Conservation (phyloP, 2,113 vertebrate species). For the Perca fluviatilis region DNA sequence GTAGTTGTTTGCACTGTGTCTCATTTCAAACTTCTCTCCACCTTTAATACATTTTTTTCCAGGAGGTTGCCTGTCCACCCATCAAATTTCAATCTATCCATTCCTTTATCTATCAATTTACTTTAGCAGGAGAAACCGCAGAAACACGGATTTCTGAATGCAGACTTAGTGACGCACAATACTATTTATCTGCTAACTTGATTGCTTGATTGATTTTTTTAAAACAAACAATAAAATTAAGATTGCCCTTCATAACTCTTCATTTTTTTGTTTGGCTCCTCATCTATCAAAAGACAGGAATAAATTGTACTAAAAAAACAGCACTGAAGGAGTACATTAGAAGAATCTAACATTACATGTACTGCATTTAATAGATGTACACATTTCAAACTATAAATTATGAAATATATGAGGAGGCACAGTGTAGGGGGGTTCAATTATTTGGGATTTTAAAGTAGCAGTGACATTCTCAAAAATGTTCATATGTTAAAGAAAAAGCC, state of each 20-base stretch:
- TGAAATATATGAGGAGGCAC: background rate
- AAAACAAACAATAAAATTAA: background rate
- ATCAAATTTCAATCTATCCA: background rate
- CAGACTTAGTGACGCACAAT: slow-evolving; percentile 10
- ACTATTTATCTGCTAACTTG: slow-evolving; percentile 8
- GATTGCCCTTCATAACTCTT: slow-evolving; percentile 3
- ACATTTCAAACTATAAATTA: background rate
- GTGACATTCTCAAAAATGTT: background rate
- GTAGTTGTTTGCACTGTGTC: slow-evolving; percentile 41
- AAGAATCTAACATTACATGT: background rate
- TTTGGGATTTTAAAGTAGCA: background rate
- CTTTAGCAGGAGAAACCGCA: background rate
- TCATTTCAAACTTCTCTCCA: slow-evolving; percentile 38
- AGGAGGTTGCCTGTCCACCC: slow-evolving; percentile 4
- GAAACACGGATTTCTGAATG: background rate
- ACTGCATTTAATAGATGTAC: background rate
- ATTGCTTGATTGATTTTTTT: slow-evolving; percentile 40
- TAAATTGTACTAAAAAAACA: background rate
- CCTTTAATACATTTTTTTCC: slow-evolving; percentile 7
- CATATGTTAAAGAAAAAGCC: background rate
- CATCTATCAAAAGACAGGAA: slow-evolving; percentile 22
- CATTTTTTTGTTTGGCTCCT: background rate
- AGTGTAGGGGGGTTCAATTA: background rate
- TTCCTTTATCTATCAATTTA: background rate
- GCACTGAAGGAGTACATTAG: background rate